phyloP scores from a whole-genome alignment of 2,888 invertebrate species.

The Xylocampa areola region DNA sequence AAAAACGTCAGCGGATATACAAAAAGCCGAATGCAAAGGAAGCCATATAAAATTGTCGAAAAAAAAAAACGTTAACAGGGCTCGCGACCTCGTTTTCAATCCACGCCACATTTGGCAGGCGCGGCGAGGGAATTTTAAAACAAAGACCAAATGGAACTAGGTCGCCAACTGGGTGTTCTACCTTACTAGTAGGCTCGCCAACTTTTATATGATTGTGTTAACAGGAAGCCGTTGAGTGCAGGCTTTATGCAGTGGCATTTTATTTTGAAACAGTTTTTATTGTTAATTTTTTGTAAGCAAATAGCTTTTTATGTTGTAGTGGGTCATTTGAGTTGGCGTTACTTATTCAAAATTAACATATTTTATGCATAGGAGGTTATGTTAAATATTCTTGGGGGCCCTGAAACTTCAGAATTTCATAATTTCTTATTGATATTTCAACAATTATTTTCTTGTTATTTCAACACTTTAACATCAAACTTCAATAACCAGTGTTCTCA shows the following conservation, averaged over 20 bases:
- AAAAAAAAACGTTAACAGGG: conserved; percentile 59
- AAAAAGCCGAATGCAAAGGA: conserved; percentile 56
- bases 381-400: too few species aligned
- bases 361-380: too few species aligned
- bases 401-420: too few species aligned
- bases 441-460: too few species aligned
- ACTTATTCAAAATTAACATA: too few species aligned
- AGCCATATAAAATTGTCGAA: conserved; percentile 55
- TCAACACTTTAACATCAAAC: conserved; percentile 14
- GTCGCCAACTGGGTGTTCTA: conserved; percentile 50
- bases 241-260: conserved; percentile 4
- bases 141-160: conserved; percentile 66
- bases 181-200: conserved; percentile 52
- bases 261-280: conserved; percentile 9
- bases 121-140: conserved; percentile 74
- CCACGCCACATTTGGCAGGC: conserved; percentile 76
- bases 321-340: not conserved
- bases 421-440: too few species aligned
- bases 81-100: conserved; percentile 69
- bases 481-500: conserved; percentile 21
- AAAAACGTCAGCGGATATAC: conserved; percentile 43
- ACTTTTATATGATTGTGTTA: conserved; percentile 47
- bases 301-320: not conserved
- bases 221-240: conserved; percentile 24
- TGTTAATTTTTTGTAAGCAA: not conserved